Evolutionary conservation across 2,113 vertebrate species (phyloP).

Genomic region (Limanda limanda): DNA sequence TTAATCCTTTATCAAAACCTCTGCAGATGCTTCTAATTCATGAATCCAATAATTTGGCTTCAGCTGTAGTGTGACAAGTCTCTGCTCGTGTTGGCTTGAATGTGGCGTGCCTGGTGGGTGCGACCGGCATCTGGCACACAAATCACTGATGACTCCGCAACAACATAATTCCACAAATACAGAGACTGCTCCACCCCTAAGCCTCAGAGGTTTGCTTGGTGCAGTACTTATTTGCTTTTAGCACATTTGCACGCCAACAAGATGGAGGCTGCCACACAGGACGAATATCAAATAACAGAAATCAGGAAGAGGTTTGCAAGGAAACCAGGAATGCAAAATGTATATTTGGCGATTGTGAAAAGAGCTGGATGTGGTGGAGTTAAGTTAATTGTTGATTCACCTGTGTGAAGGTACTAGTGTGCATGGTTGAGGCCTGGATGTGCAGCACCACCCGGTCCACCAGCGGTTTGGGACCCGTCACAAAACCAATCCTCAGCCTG

Average conservation of each 20-base stretch:
- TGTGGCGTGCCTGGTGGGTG: no score
- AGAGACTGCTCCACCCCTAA: no score
- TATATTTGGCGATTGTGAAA: background rate
- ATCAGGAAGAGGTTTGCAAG: background rate
- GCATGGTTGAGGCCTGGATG: conserved; percentile 91
- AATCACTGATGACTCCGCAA: no score
- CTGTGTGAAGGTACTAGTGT: conserved; percentile 93
- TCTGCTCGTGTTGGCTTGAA: background rate
- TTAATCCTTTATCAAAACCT: conserved; percentile 18
- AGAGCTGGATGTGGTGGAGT: no score
- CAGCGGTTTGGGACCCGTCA: conserved; percentile 92
- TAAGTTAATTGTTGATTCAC: conserved; percentile 71
- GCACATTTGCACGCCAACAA: no score
- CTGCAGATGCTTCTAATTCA: conserved; percentile 16
- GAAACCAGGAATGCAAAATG: background rate
- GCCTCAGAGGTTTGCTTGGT: no score
- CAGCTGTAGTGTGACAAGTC: background rate
- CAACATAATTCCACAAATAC: no score
- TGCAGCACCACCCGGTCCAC: conserved; percentile 90
- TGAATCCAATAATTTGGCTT: background rate
- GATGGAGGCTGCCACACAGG: no score
- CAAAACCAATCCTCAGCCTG: conserved; percentile 92
- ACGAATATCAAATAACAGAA: no score
- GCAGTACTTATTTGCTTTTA: no score
- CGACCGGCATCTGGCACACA: no score